Base-by-base conservation (phyloP, 1,140 invertebrate species). In the Drosophila orena region DNA sequence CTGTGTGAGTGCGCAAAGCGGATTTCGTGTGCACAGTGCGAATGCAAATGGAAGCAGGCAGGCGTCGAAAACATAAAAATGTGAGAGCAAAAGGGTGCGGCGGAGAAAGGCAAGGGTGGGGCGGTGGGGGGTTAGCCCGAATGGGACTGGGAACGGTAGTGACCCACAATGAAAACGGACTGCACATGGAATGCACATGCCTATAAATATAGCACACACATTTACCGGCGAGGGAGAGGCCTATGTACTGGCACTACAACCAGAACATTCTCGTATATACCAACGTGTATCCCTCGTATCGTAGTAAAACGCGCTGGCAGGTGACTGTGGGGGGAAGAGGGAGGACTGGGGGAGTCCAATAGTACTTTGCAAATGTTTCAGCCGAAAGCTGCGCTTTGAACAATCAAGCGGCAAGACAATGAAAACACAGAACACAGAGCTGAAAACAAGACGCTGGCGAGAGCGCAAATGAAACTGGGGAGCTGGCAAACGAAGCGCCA, bases 91-190 rank as follows among this genome's bases (percentile, higher is more conserved):
- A 14, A 10, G 66, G 64, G 61, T 24, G 60, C 47, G 46, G 64
- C 11, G 35, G 52, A 60, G 57, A 59, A 61, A 64, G 75, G n/a
- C n/a, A n/a, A 27, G n/a, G 14, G 37, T 64, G 73, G 74, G 44
- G n/a, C n/a, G n/a, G n/a, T n/a, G n/a, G n/a, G n/a, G n/a, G n/a
- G n/a, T n/a, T 24, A 30, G 30, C 7, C 24, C 24, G 24, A 77
- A 52, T 58, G 69, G 52, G 71, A 83, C 61, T 55, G 79, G 59
- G 68, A 60, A 71, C 78, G 78, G 74, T 81, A 88, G 77, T 88
- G 84, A 88, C 83, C 83, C 83, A 88, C 83, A 88, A 88, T 89
- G 83, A 79, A 83, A 83, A 88, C 65, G 83, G 83, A 85, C 81
- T 72, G 62, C 62, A 64, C 72, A 46, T 46, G 56, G 60, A 54